These are phyloP conservation scores for Ecdyonurus torrentis DNA, from an alignment of 2,888 invertebrate species.

Conservation along the genomic window DNA sequence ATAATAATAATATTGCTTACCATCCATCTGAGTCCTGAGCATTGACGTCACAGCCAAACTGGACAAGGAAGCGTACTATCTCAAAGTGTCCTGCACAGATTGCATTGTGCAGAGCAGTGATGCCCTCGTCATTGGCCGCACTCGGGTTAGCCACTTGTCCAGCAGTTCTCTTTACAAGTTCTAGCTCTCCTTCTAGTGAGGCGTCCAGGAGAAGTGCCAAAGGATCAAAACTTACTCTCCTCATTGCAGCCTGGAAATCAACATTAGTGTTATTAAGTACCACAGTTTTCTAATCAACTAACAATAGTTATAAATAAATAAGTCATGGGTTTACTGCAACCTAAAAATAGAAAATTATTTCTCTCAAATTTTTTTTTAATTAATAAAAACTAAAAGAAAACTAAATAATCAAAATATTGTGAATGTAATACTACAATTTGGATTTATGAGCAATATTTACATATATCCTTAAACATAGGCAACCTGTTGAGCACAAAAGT, in stretches of 20 bases:
- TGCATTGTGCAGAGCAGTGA: slow-evolving; percentile 97
- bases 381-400: no score
- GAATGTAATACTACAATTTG: no score
- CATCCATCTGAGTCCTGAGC: slow-evolving; percentile 98
- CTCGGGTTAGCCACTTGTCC: slow-evolving; percentile 89
- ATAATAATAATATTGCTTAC: slow-evolving; percentile 39
- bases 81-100: slow-evolving; percentile 98
- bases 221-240: slow-evolving; percentile 91
- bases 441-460: no score
- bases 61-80: slow-evolving; percentile 93
- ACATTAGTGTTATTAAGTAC: no score
- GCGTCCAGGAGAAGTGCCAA: slow-evolving; percentile 90
- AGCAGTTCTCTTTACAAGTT: slow-evolving; percentile 89
- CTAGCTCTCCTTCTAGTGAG: slow-evolving; percentile 93
- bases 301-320: no score
- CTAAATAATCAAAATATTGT: no score
- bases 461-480: no score
- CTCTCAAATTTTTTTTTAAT: no score
- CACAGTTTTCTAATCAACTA: no score
- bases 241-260: background rate
- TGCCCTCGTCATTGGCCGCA: slow-evolving; percentile 97
- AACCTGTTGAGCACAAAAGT: no score
- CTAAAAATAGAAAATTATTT: no score
- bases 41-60: slow-evolving; percentile 97
- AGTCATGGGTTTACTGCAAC: no score